Evolutionary conservation across 1,140 invertebrate genomes (phyloP).

Genomic region (Drosophila varians): DNA sequence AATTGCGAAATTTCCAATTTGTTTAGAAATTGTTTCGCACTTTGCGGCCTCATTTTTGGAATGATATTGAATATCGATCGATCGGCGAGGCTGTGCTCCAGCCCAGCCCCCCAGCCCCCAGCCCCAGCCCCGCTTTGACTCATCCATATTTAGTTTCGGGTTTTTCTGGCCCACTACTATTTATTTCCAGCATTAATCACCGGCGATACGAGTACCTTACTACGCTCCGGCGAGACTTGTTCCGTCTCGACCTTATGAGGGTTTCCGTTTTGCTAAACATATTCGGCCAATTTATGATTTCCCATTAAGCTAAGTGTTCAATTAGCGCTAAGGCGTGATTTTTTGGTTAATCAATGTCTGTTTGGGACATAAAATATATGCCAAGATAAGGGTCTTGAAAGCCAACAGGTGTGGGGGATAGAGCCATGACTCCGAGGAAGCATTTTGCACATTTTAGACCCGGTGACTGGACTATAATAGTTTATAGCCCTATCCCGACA

Average conservation of each 20-base stretch:
- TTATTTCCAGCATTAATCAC: slow-evolving; percentile 71
- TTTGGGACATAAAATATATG: slow-evolving; percentile 21
- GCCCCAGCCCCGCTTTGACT: slow-evolving; percentile 65
- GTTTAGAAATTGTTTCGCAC: slow-evolving; percentile 62
- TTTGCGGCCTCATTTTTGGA: slow-evolving; percentile 56
- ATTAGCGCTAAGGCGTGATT: slow-evolving; percentile 72
- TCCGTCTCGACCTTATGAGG: slow-evolving; percentile 40
- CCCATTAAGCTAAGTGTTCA: slow-evolving; percentile 74
- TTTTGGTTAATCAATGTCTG: slow-evolving; percentile 67
- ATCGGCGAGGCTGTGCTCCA: slow-evolving; percentile 53
- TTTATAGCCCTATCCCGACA: neutral
- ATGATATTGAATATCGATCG: slow-evolving; percentile 72
- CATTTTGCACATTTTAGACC: neutral
- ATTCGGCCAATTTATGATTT: slow-evolving; percentile 67
- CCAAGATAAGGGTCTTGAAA: neutral
- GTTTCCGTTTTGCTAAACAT: slow-evolving; percentile 22
- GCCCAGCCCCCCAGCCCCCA: too few relatives aligned
- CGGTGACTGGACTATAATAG: neutral
- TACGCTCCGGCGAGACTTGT: slow-evolving; percentile 22
- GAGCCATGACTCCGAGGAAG: slow-evolving; percentile 10
- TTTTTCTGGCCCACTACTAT: slow-evolving; percentile 43
- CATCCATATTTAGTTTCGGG: slow-evolving; percentile 59
- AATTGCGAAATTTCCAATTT: slow-evolving; percentile 44
- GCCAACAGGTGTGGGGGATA: neutral
- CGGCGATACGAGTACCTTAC: slow-evolving; percentile 43